Evolutionary conservation across 2,113 vertebrate genomes (phyloP).

Genomic region (Leptosomus discolor): DNA sequence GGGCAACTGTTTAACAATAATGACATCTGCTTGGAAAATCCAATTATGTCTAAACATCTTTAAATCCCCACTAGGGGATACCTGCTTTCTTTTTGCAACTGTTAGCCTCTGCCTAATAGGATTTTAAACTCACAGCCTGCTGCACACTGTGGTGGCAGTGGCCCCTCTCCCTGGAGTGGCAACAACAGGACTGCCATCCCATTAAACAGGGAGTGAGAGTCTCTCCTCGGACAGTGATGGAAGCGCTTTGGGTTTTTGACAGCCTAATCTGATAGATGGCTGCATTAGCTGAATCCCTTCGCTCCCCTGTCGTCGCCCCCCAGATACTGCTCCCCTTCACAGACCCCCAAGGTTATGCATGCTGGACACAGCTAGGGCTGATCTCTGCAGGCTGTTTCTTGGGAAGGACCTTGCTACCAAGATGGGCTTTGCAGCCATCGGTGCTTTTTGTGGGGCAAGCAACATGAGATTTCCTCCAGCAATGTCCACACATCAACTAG

Average conservation of each 20-base stretch:
- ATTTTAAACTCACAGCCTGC: slow-evolving; percentile 80
- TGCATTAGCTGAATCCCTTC: slow-evolving; percentile 48
- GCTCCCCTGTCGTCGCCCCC: rapidly evolving
- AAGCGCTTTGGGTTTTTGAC: slow-evolving; percentile 52
- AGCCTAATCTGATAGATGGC: slow-evolving; percentile 56
- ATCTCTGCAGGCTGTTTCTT: not conserved
- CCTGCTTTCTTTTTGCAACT: slow-evolving; percentile 86
- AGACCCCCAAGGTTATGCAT: not conserved
- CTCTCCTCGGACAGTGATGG: slow-evolving; percentile 63
- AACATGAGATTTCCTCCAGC: not conserved
- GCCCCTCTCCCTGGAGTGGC: slow-evolving; percentile 61
- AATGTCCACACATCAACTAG: not conserved
- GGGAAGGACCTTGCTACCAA: not conserved
- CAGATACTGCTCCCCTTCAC: not conserved
- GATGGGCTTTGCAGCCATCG: not conserved
- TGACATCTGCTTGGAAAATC: slow-evolving; percentile 90
- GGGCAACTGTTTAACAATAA: slow-evolving; percentile 82
- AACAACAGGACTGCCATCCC: slow-evolving; percentile 6
- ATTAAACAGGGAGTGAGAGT: not conserved
- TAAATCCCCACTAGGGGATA: slow-evolving; percentile 82
- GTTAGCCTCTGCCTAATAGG: slow-evolving; percentile 86
- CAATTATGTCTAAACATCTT: slow-evolving; percentile 82
- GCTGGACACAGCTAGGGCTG: not conserved
- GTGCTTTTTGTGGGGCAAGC: not conserved
- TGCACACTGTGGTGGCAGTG: slow-evolving; percentile 36